Base-by-base conservation (phyloP, 2,888 invertebrate genomes). In the Blomia tropicalis region DNA sequence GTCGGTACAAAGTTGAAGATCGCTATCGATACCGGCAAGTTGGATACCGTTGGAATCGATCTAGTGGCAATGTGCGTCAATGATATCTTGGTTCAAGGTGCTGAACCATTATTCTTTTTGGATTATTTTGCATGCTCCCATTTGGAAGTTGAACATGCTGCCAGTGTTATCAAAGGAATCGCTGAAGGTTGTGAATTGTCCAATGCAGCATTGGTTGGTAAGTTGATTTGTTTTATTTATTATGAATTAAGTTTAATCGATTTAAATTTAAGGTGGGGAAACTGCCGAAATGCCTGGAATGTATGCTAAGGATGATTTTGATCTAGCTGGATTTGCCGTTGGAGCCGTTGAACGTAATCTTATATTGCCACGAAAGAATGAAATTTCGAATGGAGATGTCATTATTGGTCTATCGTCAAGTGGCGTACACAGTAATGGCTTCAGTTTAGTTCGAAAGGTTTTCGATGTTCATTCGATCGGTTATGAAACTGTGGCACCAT, bases 51-150 rank as follows among this genome's bases (percentile, higher is more conserved):
- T 61, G 96, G 96, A 0, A 84, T 88, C 69, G 98, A 98, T 75
- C 78, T 98, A 32, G 92, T 98, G 1, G 96, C 95, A 3, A 93
- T 95, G 91, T 93, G 93, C 72, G 93, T 89, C 53, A 98, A 98
- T 76, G 93, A 96, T 74, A 82, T 96, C 59, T 76, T 98, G 58
- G 91, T 91, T 68, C 87, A 91, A 66, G 95, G 93, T 51, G 96
- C 93, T 0, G 89, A 91, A 70, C 93, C 96, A 0, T 79, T 98
- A 67, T 93, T 89, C 69, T 96, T 98, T 76, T 77, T 98, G 22
- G 96, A 98, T 78, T 96, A 96, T 74, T 91, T 90, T 75, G 92
- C 95, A 25, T 89, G 89, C 71, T 91, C 93, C 0, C 78, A 82
- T 60, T 77, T 98, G 64, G 81, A 89, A 70, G 82, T 89, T 1